Evolutionary conservation across 2,113 vertebrate species (phyloP), one percentile per base, ranked within the genome.

Genomic region (Nothocercus julius): DNA sequence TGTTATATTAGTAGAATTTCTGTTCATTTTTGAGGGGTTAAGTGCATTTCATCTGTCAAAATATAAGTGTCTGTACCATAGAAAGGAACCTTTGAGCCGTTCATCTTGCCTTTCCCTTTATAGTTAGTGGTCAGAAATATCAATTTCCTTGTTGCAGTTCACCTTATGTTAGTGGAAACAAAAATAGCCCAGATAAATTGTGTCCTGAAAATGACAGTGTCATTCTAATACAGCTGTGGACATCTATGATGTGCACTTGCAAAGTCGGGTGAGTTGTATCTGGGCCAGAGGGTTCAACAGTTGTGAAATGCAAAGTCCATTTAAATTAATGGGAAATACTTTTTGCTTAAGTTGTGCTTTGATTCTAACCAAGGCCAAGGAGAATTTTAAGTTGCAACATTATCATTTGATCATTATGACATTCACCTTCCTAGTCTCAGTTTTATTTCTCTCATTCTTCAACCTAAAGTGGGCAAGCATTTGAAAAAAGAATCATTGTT

Each of bases 161-260:
- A 0, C 40, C 10, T 67, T 68, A 24, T 51, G 51, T 81, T 67
- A 54, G 4, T 32, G 7, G 13, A 67, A 53, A 75, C 12, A 67
- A 84, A 88, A 92, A 49, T 5, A 84, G 51, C 21, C 58, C 64
- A 51, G 58, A 61, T 82, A 76, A 92, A 44, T 75, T 22, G 10
- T 34, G 5, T 64, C 22, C 28, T 84, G 40, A 62, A 91, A 91
- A 53, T 21, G 38, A 38, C 15, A 13, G 5, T 56, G 22, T 76
- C 24, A 67, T 74, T 68, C 19, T 74, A 47, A 58, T 5, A 38
- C 18, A 49, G 20, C 13, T 40, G 13, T 70, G 42, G 44, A 7
- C 45, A 16, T 78, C 16, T 77, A 3, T 27, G 32, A 0, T 9
- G 12, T 22, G 72, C 44, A 27, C 0, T 0, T 84, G 20, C 54